These are phyloP conservation scores for Oreonectes daqikongensis DNA, from an alignment of 2,797 vertebrate species.

Conservation along the genomic window DNA sequence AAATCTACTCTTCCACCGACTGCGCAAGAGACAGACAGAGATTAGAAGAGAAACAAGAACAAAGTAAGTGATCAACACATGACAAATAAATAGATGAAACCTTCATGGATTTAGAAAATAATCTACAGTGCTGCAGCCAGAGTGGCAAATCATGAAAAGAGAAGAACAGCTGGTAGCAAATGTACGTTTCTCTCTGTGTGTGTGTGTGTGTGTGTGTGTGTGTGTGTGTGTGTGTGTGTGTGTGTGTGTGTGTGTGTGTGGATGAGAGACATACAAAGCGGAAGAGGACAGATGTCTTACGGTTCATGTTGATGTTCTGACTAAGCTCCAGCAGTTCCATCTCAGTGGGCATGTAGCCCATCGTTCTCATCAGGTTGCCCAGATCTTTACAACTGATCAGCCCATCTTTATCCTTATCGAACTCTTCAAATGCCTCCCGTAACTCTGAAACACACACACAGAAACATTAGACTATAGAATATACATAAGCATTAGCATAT, in stretches of 20 bases:
- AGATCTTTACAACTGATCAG: slow-evolving; percentile 93
- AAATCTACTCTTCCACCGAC: slow-evolving; percentile 78
- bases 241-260: too few species aligned
- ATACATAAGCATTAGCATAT: too few species aligned
- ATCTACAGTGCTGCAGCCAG: not conserved
- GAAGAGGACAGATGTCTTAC: slow-evolving; percentile 62
- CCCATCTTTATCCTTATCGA: slow-evolving; percentile 90
- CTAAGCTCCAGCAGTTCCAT: slow-evolving; percentile 96
- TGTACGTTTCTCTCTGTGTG: too few species aligned
- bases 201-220: too few species aligned
- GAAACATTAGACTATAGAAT: not conserved
- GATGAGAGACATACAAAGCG: not conserved
- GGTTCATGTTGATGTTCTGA: slow-evolving; percentile 93
- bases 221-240: too few species aligned
- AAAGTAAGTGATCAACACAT: not conserved
- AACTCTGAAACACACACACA: slow-evolving; percentile 79
- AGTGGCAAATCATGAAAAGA: not conserved
- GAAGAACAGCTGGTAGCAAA: not conserved
- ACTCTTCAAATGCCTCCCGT: slow-evolving; percentile 90
- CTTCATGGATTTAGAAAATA: not conserved
- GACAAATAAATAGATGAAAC: slow-evolving; percentile 2
- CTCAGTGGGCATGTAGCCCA: slow-evolving; percentile 98
- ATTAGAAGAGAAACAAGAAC: not conserved
- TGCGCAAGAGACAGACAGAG: slow-evolving; percentile 48
- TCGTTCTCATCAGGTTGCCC: slow-evolving; percentile 95